Base-by-base conservation (phyloP, 2,888 invertebrate species). In the Nemoura dubitans region DNA sequence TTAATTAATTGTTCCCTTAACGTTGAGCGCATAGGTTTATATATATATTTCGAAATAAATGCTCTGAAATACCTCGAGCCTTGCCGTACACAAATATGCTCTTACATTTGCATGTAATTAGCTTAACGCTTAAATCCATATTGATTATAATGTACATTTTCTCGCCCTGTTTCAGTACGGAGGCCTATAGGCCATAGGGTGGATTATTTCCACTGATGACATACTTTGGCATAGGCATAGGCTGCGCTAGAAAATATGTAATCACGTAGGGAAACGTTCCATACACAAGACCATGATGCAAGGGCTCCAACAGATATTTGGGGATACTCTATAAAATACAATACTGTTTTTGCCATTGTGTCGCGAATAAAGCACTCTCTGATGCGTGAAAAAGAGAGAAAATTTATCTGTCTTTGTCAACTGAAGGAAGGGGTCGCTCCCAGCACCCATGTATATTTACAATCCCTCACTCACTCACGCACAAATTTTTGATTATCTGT, bases 21-120 rank as follows among this genome's bases (percentile, higher is more conserved):
- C 59, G 59, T 21, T 21, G 59, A 21, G 59, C 59, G 36, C 36
- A 10, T 10, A 59, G 2, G 21, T 59, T 16, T 21, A 59, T 21
- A 59, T 59, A 59, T 59, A 59, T 59, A 59, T 59, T 21, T 21
- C 3, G 14, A 59, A 21, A 21, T 59, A 59, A 59, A 59, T 14
- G 59, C 59, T 21, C 14, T 59, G 59, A 59, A 21, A 10, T 59
- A 16, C 21, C 59, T 59, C 59, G 59, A 10, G 59, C 59, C 14
- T 59, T 21, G 59, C 59, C 14, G 21, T 59, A 59, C 59, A 59
- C 59, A 59, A 59, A 59, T 59, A 16, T 59, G 59, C 59, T 59
- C 59, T 59, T 59, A 59, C 59, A 59, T 59, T 59, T 59, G 59
- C 59, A 59, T 59, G 59, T 59, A 59, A 59, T 59, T 59, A 59